phyloP scores from a whole-genome alignment of 2,797 vertebrate species.

The Nasua narica region DNA sequence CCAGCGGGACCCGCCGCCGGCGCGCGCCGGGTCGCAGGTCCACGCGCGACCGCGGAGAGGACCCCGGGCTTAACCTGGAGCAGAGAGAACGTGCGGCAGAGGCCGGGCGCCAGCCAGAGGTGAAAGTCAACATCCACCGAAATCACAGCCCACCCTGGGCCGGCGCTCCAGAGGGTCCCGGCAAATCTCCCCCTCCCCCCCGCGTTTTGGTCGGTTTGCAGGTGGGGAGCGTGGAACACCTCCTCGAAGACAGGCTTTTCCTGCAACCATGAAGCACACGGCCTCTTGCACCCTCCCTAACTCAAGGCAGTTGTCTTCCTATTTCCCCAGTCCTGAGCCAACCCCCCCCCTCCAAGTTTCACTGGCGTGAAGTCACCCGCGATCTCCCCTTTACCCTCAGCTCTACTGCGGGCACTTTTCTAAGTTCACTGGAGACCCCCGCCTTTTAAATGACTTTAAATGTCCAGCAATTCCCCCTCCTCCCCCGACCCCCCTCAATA shows the following conservation, averaged over 20 bases:
- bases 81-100: neutral
- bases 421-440: neutral
- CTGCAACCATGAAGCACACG: neutral
- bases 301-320: neutral
- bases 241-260: neutral
- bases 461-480: neutral
- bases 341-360: neutral
- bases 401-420: neutral
- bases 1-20: neutral
- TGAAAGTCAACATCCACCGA: neutral
- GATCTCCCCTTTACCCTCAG: neutral
- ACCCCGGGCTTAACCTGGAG: neutral
- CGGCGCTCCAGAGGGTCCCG: accelerated
- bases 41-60: neutral
- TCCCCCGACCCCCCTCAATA: accelerated
- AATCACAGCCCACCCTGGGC: neutral
- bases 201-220: neutral
- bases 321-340: neutral
- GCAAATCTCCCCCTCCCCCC: too few species aligned
- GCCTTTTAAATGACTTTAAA: neutral
- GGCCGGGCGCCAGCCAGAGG: accelerated
- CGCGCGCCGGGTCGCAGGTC: neutral
- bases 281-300: neutral
- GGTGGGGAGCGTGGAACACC: neutral
- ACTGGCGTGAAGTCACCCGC: neutral